Evolutionary conservation across 2,113 vertebrate species (phyloP).

Genomic region (Atrichornis clamosus): DNA sequence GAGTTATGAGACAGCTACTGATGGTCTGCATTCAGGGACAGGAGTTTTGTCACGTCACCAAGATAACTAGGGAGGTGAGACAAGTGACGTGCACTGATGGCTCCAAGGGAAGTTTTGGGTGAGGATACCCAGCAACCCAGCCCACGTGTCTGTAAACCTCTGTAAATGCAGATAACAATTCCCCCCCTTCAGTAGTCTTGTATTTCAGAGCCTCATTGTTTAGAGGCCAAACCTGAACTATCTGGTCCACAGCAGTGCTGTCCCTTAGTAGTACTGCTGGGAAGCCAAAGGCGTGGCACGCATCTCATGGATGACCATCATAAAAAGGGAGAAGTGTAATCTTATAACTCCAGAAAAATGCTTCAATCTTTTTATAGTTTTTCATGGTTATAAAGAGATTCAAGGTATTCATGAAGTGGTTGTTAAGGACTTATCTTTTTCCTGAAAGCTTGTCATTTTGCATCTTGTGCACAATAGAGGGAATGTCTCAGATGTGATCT

Average conservation of each 20-base stretch:
- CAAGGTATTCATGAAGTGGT: background rate
- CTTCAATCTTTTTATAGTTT: background rate
- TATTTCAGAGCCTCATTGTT: background rate
- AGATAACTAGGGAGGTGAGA: background rate
- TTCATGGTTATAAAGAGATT: background rate
- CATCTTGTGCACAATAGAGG: background rate
- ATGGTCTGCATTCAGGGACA: background rate
- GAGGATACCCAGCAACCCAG: background rate
- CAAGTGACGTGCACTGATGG: no score
- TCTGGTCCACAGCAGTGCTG: background rate
- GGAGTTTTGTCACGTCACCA: background rate
- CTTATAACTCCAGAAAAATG: background rate
- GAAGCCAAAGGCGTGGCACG: background rate
- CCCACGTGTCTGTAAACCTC: background rate
- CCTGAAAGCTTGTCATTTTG: slow-evolving; percentile 25
- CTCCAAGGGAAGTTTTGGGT: background rate
- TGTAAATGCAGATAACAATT: background rate
- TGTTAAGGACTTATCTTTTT: slow-evolving; percentile 1
- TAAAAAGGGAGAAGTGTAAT: background rate
- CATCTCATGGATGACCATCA: background rate
- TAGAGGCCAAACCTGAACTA: background rate
- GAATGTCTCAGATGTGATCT: background rate
- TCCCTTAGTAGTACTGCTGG: background rate
- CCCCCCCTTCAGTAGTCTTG: background rate
- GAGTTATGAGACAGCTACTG: background rate